These are phyloP conservation scores for Drosophila quinaria DNA, from an alignment of 2,888 invertebrate species.

Conservation along the genomic window DNA sequence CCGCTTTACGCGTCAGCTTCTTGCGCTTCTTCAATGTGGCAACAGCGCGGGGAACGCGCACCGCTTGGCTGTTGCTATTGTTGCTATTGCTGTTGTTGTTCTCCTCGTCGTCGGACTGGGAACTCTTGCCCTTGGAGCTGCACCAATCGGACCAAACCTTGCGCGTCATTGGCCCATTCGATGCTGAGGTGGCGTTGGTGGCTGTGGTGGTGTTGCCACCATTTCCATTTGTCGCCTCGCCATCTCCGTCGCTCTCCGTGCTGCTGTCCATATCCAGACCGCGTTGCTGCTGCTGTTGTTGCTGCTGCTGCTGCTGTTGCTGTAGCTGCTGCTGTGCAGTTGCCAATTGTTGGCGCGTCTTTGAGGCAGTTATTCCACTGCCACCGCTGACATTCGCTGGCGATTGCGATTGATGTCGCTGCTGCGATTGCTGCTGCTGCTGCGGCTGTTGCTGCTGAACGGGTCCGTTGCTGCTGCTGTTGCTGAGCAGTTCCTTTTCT, in stretches of 20 bases:
- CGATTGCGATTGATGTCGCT: conserved; percentile 68
- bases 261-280: conserved; percentile 82
- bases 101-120: conserved; percentile 88
- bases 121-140: conserved; percentile 88
- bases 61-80: conserved; percentile 64
- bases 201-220: conserved; percentile 66
- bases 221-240: conserved; percentile 73
- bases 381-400: conserved; percentile 65
- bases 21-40: conserved; percentile 84
- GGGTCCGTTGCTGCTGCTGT: conserved; percentile 37
- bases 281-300: conserved; percentile 63
- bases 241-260: conserved; percentile 82
- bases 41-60: conserved; percentile 68
- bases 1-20: conserved; percentile 85
- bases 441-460: conserved; percentile 32
- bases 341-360: conserved; percentile 72
- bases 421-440: conserved; percentile 25
- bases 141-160: conserved; percentile 92
- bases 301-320: conserved; percentile 52
- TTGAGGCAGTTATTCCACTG: conserved; percentile 59
- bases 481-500: conserved; percentile 27
- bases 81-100: conserved; percentile 85
- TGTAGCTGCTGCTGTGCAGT: conserved; percentile 64
- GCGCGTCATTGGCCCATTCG: conserved; percentile 88
- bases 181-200: conserved; percentile 61